A percentile compares a stretch with the other conserved stretches of the same genome.
phyloP scores from a whole-genome alignment of 2,888 invertebrate species.

The Cosmia trapezina region DNA sequence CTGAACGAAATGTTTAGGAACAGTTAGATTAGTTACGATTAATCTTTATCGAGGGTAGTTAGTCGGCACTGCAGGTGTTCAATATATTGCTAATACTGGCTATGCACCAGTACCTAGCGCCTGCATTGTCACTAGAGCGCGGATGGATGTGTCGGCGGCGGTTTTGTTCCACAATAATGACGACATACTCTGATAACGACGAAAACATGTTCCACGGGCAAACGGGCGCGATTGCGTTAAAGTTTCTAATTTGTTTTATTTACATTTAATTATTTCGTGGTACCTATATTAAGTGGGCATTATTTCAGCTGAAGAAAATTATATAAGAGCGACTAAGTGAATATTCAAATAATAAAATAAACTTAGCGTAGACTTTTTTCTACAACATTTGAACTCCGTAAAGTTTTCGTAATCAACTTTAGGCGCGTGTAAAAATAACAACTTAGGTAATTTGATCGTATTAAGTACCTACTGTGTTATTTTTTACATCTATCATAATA shows the following conservation, averaged over 20 bases:
- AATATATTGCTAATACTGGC: conserved; percentile 23
- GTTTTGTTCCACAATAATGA: conserved; percentile 82
- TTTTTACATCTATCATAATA: conserved; percentile 56
- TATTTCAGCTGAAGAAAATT: conserved; percentile 8
- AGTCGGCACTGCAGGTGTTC: conserved; percentile 20
- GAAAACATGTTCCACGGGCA: conserved; percentile 75
- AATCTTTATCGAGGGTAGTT: conserved; percentile 8
- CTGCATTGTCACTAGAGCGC: conserved; percentile 71
- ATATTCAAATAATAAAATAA: conserved; percentile 4
- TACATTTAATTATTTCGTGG: conserved; percentile 43
- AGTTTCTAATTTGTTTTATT: conserved; percentile 58
- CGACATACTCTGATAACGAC: conserved; percentile 87
- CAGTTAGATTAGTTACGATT: not conserved
- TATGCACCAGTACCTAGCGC: conserved; percentile 52
- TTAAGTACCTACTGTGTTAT: conserved; percentile 13
- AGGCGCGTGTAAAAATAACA: conserved; percentile 24
- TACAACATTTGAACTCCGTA: conserved; percentile 6
- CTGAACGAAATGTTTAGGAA: too few species aligned
- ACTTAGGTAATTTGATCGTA: conserved; percentile 4
- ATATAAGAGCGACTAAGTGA: conserved; percentile 30
- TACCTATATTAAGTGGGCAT: conserved; percentile 13
- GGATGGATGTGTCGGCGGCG: conserved; percentile 74
- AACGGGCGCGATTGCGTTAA: conserved; percentile 55
- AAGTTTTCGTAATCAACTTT: conserved; percentile 34
- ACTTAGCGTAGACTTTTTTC: conserved; percentile 13